phyloP scores from a whole-genome alignment of 2,888 invertebrate genomes.

The Actias luna region DNA sequence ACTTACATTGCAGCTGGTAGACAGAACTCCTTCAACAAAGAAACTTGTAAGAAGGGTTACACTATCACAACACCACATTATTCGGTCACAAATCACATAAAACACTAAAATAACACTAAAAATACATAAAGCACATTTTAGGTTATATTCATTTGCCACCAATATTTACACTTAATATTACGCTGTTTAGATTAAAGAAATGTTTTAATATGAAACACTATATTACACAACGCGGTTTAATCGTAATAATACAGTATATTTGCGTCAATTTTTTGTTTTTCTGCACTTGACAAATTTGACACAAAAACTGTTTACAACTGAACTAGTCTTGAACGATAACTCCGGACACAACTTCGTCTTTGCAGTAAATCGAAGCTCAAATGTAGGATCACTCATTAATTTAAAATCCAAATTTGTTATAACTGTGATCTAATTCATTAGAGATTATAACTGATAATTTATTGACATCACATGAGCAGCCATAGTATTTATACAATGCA shows the following conservation, averaged over 20 bases:
- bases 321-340: conserved; percentile 17
- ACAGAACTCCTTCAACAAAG: not conserved
- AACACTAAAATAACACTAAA: conserved; percentile 19
- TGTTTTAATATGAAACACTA: not conserved
- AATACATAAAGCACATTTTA: conserved; percentile 25
- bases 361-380: not conserved
- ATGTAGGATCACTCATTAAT: not conserved
- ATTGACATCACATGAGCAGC: no score
- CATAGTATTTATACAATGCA: no score
- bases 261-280: not conserved
- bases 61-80: not conserved
- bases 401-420: no score
- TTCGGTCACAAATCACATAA: conserved; percentile 14
- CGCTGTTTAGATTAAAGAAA: not conserved
- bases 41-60: not conserved
- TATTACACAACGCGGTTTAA: not conserved
- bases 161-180: not conserved
- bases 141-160: conserved; percentile 26
- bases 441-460: no score
- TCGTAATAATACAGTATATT: not conserved
- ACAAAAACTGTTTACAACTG: conserved; percentile 15
- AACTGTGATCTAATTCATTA: no score
- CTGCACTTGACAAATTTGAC: conserved; percentile 12
- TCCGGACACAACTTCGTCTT: not conserved
- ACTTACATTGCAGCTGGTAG: conserved; percentile 32